These are phyloP conservation scores for Nannospalax galili DNA, from an alignment of 2,113 vertebrate genomes.

Conservation along the genomic window DNA sequence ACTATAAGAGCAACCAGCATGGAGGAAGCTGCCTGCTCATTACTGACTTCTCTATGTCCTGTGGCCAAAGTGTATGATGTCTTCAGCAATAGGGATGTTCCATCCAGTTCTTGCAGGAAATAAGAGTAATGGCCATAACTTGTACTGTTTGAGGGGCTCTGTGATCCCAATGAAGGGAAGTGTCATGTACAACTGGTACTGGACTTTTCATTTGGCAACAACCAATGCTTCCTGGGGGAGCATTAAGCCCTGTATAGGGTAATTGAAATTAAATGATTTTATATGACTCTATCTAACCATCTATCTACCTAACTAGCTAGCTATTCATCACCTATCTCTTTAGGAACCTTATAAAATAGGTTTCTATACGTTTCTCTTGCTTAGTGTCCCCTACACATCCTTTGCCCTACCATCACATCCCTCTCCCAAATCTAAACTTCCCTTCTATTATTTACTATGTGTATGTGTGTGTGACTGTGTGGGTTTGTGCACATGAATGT, in stretches of 20 bases:
- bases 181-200: background rate
- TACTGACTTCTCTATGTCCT: background rate
- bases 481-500: background rate
- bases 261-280: background rate
- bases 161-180: background rate
- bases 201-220: background rate
- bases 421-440: too few species aligned
- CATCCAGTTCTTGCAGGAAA: background rate
- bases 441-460: too few species aligned
- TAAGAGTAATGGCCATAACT: background rate
- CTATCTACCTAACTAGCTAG: too few species aligned
- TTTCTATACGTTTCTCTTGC: too few species aligned
- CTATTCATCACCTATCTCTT: too few species aligned
- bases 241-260: background rate
- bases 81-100: background rate
- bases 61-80: background rate
- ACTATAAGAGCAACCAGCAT: background rate
- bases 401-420: too few species aligned
- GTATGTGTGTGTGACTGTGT: background rate
- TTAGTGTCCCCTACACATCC: too few species aligned
- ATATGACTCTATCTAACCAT: too few species aligned
- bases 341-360: too few species aligned
- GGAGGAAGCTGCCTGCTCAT: background rate
- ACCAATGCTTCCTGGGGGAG: background rate
- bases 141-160: background rate